Evolutionary conservation across 2,888 invertebrate species (phyloP), one percentile per base, ranked within the genome.

Genomic region (Ophion obscuratus): DNA sequence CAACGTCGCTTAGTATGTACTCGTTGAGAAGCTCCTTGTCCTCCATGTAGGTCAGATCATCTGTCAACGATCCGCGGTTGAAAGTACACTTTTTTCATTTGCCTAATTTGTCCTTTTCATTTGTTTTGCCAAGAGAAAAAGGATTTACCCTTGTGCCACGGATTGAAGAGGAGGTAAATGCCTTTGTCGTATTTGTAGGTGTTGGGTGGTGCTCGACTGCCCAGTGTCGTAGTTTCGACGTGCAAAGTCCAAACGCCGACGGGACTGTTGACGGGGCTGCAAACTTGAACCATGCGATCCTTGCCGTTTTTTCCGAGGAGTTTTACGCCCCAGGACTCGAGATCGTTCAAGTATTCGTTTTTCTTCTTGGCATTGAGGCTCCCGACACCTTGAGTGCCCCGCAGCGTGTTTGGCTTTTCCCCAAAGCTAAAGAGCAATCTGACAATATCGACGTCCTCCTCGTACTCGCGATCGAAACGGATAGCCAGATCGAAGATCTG

Each of bases 1-100:
- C 98, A n/a, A 97, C 96, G 92, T 98, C 98, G 86, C 96, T 97
- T 85, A 97, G 92, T 11, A 98, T 95, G 91, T 97, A 98, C 91
- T 98, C 98, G 81, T 97, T 96, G 1, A 97, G 95, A 1, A 96
- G 94, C 3, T 95, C 94, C 82, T 95, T 95, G 76, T 97, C 96
- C 73, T 96, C 96, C 96, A 98, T 96, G 93, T 95, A 97, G 11
- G 97, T 97, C 86, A 96, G 95, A 92, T 98, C 98, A 92, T 96
- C 97, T 97, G 91, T 2, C 89, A 14, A 24, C 47, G 20, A 75
- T 36, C 6, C 36, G 20, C 36, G 20, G 73, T 59, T 44, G 24
- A 47, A 9, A 47, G 2, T 0, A 0, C 11, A n/a, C n/a, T n/a
- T 47, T 11, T 47, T 9, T 47, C 47, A 47, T 47, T 47, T 47